phyloP scores from a whole-genome alignment of 1,140 invertebrate species.

The Choristoneura fumiferana region DNA sequence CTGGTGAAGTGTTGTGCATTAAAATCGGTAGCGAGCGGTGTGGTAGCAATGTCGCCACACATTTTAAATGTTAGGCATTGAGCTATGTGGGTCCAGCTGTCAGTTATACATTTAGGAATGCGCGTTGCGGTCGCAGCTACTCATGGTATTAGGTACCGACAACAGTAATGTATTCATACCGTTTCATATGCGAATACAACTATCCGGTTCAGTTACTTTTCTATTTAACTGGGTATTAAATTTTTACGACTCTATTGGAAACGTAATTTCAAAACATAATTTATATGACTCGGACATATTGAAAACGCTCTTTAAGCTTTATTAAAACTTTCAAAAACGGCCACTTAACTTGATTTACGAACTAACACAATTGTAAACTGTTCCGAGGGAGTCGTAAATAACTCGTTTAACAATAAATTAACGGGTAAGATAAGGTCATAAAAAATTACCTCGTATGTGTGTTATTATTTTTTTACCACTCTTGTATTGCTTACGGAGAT shows the following conservation, averaged over 20 bases:
- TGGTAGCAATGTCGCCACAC: conserved; percentile 33
- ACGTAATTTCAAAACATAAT: too few relatives aligned
- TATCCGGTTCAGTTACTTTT: conserved; percentile 20
- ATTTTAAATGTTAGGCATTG: conserved; percentile 38
- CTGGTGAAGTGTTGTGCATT: conserved; percentile 46
- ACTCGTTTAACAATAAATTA: conserved; percentile 41
- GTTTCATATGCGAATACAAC: conserved; percentile 1
- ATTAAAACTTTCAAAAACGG: too few relatives aligned
- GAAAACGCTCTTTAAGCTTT: too few relatives aligned
- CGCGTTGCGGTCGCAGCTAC: conserved; percentile 3
- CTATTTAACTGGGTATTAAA: conserved; percentile 28
- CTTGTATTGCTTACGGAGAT: too few relatives aligned
- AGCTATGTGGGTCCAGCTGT: conserved; percentile 30
- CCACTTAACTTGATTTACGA: conserved; percentile 31
- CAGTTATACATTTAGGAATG: conserved; percentile 28
- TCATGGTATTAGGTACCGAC: neutral
- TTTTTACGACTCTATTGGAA: too few relatives aligned
- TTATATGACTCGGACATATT: too few relatives aligned
- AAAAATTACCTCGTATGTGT: conserved; percentile 33
- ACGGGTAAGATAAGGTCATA: conserved; percentile 42
- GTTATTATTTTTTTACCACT: too few relatives aligned
- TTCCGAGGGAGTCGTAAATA: conserved; percentile 44
- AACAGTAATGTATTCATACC: neutral
- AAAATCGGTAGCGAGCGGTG: conserved; percentile 44
- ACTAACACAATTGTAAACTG: conserved; percentile 29